Evolutionary conservation across 2,113 vertebrate species (phyloP), one percentile per base, ranked within the genome.

Genomic region (Antechinus flavipes): DNA sequence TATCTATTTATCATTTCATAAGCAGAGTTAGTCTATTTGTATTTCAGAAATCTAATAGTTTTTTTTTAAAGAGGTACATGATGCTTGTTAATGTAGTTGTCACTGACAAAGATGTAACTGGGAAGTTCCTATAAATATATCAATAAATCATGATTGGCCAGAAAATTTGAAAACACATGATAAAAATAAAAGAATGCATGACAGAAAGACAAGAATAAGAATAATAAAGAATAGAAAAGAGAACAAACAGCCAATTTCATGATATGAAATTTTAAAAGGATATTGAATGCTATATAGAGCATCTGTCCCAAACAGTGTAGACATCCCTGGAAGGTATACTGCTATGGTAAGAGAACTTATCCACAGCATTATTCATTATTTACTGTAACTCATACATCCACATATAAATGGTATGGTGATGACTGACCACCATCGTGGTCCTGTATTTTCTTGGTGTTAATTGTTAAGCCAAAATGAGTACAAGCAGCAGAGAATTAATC

Each of bases 11-110:
- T 97, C 96, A 89, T 96, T 97, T 97, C 95, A 58, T 95, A 95
- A 35, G 92, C 90, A 96, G 61, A 94, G 53, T 97, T 97, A 96
- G 96, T 96, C 93, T 95, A 94, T 90, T 96, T 95, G 30, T 96
- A 96, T 96, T 96, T 96, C 93, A 97, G 94, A 96, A 98, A 97
- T 97, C 94, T 98, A 97, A 98, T 96, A 97, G 54, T 52, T 52
- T 52, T 52, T 52, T 52, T 96, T 96, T 96, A 96, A 97, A 56
- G 42, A 94, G 24, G 58, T 93, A 95, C 19, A 42, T 22, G 42
- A 97, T 96, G 92, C 53, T 96, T 90, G 26, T 84, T 91, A 97
- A 97, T 97, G 96, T 95, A 94, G 91, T 95, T 97, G 97, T 97
- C 76, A 92, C n/a, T 97, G 93, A 90, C 93, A 93, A 46, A 95